Base-by-base conservation (phyloP, 2,797 vertebrate genomes). In the Xiphorhynchus erythropygius region DNA sequence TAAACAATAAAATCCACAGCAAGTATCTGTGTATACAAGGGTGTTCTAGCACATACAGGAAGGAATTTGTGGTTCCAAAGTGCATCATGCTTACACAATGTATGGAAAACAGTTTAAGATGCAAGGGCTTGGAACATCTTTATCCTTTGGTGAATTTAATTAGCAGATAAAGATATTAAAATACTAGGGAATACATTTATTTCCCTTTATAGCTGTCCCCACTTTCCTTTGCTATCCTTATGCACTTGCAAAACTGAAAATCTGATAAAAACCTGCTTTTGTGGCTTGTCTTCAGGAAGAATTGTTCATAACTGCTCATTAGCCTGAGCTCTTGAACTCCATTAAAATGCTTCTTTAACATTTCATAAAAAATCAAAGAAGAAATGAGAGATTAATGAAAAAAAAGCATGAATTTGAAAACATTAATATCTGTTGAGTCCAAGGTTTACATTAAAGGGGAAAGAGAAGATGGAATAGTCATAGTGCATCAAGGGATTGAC, bases 221-320 rank as follows among this genome's bases (percentile, higher is more conserved):
- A 21, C 21, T 33, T 18, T 83, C 62, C 42, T 75, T 78, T 86
- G 59, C 42, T 86, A 39, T 84, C 84, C 75, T 87, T 33, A 50
- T 33, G 52, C 59, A 50, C 22, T 79, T 24, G 14, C 33, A 53
- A 84, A 84, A 68, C 56, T 60, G 56, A 77, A 87, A 85, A 92
- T 56, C 37, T 39, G 59, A 70, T 79, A 12, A 67, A 92, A 91
- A 80, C 11, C 11, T 39, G 44, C 49, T 71, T 75, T 79, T 84
- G 30, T 63, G 67, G 57, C 73, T 87, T 83, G 33, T 87, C 78
- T 84, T 82, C 75, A 82, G 75, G 75, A 89, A 85, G 35, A 87
- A 80, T 70, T 67, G 60, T 77, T 93, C 70, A 42, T 93, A 95
- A 91, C 68, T 49, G 25, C 37, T 92, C 47, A 67, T 92, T 92